Evolutionary conservation across 2,888 invertebrate genomes (phyloP).

Genomic region (Trachelus troglodyta): DNA sequence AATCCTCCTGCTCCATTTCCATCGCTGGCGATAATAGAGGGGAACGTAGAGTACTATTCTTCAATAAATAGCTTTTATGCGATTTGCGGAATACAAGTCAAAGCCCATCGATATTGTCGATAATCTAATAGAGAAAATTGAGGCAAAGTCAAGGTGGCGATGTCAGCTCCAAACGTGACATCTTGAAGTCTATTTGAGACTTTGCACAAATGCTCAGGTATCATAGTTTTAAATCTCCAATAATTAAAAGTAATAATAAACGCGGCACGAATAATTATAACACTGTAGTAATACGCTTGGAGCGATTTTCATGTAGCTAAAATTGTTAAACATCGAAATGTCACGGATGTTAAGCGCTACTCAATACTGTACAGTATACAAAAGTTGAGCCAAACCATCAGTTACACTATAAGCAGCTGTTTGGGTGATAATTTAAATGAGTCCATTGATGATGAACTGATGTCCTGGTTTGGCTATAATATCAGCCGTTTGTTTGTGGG

Average conservation of each 20-base stretch:
- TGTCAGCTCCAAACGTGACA: background rate
- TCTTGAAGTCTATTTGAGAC: background rate
- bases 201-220: background rate
- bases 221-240: background rate
- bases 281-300: background rate
- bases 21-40: background rate
- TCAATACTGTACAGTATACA: background rate
- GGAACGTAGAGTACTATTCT: background rate
- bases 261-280: background rate
- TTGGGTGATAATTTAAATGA: background rate
- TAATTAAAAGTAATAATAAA: background rate
- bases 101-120: too few species aligned
- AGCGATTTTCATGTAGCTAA: background rate
- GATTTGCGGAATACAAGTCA: background rate
- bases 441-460: background rate
- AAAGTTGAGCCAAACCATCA: background rate
- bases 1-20: background rate
- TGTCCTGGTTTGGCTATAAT: background rate
- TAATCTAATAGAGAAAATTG: too few species aligned
- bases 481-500: background rate
- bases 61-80: background rate
- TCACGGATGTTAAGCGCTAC: background rate
- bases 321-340: background rate
- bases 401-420: background rate
- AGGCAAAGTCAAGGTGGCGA: background rate